A percentile compares a stretch with the other conserved stretches of the same genome.
phyloP scores from a whole-genome alignment of 2,888 invertebrate genomes.

The Halocaridina rubra region DNA sequence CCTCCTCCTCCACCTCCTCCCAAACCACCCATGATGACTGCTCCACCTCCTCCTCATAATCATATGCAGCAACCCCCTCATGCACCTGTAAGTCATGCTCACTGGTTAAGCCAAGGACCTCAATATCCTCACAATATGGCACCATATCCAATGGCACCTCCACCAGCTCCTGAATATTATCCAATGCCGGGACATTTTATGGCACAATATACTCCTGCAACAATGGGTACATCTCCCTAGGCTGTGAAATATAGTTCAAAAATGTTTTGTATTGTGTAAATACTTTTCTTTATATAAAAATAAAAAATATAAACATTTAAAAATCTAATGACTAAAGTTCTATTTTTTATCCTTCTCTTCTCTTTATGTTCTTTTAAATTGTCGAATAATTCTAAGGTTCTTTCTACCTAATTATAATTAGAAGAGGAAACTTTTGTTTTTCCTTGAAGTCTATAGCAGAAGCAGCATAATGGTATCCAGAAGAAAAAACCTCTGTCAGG shows the following conservation, averaged over 20 bases:
- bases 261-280: no score
- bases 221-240: slow-evolving; percentile 48
- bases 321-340: no score
- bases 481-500: no score
- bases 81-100: slow-evolving; percentile 39
- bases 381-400: no score
- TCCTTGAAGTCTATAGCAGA: no score
- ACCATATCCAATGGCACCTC: slow-evolving; percentile 51
- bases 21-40: background rate
- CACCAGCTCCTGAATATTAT: slow-evolving; percentile 44
- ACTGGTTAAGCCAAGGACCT: slow-evolving; percentile 50
- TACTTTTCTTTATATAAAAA: no score
- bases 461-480: no score
- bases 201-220: slow-evolving; percentile 54
- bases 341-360: no score
- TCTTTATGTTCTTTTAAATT: no score
- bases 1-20: slow-evolving; percentile 8
- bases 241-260: background rate
- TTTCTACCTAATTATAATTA: no score
- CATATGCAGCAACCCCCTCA: slow-evolving; percentile 32
- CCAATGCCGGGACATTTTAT: slow-evolving; percentile 52
- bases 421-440: no score
- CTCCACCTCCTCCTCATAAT: slow-evolving; percentile 14
- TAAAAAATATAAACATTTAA: no score
- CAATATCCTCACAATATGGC: slow-evolving; percentile 54